A percentile compares a stretch with the other conserved stretches of the same genome.
Evolutionary conservation across 2,113 vertebrate genomes (phyloP).

Genomic region (Leptodactylus fuscus): DNA sequence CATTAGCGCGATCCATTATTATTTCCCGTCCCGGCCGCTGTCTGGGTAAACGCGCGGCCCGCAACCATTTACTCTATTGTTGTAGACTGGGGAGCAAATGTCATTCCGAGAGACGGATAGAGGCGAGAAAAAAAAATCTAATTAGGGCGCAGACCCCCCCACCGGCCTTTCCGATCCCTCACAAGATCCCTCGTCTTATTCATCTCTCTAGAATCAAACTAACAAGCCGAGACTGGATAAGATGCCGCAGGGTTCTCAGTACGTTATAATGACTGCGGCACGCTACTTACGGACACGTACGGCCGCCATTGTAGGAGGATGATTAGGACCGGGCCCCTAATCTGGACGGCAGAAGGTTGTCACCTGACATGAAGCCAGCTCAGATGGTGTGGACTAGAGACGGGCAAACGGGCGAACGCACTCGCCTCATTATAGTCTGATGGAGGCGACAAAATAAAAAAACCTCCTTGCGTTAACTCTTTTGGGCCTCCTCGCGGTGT

Average conservation of each 20-base stretch:
- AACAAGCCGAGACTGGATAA: too few relatives aligned
- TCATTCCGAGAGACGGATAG: background rate
- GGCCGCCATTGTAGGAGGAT: background rate
- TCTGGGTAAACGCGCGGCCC: slow-evolving; percentile 14
- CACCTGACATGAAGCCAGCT: too few relatives aligned
- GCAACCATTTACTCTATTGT: background rate
- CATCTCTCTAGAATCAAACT: background rate
- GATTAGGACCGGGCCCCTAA: background rate
- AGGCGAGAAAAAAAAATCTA: background rate
- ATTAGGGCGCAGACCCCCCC: background rate
- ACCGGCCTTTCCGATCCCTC: too few relatives aligned
- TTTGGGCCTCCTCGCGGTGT: too few relatives aligned
- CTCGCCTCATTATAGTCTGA: too few relatives aligned
- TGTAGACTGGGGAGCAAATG: background rate
- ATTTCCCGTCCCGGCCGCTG: background rate
- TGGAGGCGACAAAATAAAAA: too few relatives aligned
- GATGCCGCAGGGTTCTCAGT: too few relatives aligned
- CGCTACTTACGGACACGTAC: too few relatives aligned
- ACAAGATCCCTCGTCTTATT: background rate
- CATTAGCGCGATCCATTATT: slow-evolving; percentile 22
- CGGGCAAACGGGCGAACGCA: too few relatives aligned
- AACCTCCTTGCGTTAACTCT: too few relatives aligned
- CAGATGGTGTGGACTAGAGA: too few relatives aligned
- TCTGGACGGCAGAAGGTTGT: too few relatives aligned
- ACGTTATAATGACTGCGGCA: background rate